Evolutionary conservation across 2,797 vertebrate genomes (phyloP), one percentile per base, ranked within the genome.

Genomic region (Silurus lanzhouensis): DNA sequence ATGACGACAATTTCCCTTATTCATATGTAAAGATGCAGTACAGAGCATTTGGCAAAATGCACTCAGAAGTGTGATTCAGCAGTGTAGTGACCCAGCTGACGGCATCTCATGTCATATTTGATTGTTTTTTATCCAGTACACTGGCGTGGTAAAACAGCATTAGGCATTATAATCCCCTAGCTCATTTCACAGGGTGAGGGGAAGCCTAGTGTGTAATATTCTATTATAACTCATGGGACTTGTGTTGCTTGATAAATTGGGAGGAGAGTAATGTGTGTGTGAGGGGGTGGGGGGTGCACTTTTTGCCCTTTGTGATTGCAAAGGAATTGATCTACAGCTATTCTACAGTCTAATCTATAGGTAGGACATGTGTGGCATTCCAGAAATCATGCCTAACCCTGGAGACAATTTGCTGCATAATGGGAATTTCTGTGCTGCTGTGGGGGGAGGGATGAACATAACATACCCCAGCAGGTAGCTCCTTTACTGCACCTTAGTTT

Each of bases 51-150:
- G 58, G 46, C 31, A 61, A 68, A 63, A 22, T 76, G 80, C 90
- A 85, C 88, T 92, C 92, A 91, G 92, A 91, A 60, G n/a, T 87
- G 83, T 82, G 83, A 89, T 88, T 90, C 75, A 27, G 63, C 66
- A 81, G 83, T 10, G 25, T 31, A 83, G 57, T 27, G 55, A 89
- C 83, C 85, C 76, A 71, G 89, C 88, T 90, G 82, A 83, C 55
- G 71, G 63, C 17, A 68, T 88, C 89, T 90, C 61, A 85, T 91
- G 88, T 89, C 87, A 81, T 88, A 86, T 91, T 91, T 88, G 31
- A 85, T 92, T 91, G 90, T 89, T 89, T 90, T 90, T 90, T 79
- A 88, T 90, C 48, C 87, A 89, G 81, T 83, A 85, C 86, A 81
- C 83, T 89, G 85, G 79, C 67, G 44, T 79, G 72, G 77, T 6